Conservation (phyloP, 2,797 vertebrate species). For the Sebastes kiyomatsui region DNA sequence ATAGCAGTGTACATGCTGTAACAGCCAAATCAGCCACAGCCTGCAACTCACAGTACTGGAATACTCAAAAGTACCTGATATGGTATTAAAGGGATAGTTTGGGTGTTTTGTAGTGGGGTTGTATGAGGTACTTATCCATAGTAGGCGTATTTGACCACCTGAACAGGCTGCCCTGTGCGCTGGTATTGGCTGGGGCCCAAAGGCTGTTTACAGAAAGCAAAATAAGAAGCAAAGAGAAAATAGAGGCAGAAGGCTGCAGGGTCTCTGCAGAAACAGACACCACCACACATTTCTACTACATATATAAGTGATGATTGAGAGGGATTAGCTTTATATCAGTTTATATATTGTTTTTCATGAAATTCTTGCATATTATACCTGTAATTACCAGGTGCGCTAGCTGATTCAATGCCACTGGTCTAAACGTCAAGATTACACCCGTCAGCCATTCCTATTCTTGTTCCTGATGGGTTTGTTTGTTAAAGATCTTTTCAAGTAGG, state of each 20-base stretch:
- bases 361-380: neutral
- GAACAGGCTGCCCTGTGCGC: too few relatives aligned
- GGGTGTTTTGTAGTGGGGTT: too few relatives aligned
- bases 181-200: too few relatives aligned
- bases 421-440: neutral
- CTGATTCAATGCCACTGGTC: neutral
- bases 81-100: neutral
- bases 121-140: too few relatives aligned
- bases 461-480: neutral
- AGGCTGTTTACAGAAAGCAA: too few relatives aligned
- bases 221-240: neutral
- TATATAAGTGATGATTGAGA: too few relatives aligned
- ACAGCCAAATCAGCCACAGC: constrained; percentile 9
- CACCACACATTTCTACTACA: too few relatives aligned
- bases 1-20: constrained; percentile 3
- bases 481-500: neutral
- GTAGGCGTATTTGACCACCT: too few relatives aligned
- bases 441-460: neutral
- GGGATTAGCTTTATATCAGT: too few relatives aligned
- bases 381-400: neutral
- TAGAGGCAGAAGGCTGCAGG: neutral
- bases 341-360: neutral
- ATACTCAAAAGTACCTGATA: neutral
- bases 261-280: too few relatives aligned
- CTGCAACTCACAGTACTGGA: neutral